phyloP scores from a whole-genome alignment of 2,888 invertebrate species.

The Clostera curtula region DNA sequence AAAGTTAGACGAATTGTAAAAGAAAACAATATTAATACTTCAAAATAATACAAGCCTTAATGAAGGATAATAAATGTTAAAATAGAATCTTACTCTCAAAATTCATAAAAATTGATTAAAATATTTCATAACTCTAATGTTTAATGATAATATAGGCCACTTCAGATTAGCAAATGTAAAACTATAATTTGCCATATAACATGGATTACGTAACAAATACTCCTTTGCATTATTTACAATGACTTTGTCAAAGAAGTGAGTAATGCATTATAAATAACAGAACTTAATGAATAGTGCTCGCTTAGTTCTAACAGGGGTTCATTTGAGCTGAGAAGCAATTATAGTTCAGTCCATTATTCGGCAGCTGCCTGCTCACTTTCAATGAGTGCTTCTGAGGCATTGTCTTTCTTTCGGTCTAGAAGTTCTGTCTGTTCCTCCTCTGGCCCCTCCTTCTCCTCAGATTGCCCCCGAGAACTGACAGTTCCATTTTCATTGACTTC shows the following conservation, averaged over 20 bases:
- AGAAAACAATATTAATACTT: constrained; percentile 61
- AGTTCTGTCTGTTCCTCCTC: constrained; percentile 21
- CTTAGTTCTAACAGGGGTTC: constrained; percentile 62
- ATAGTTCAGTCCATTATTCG: constrained; percentile 46
- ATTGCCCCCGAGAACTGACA: constrained; percentile 58
- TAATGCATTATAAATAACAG: constrained; percentile 58
- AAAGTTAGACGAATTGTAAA: constrained; percentile 36
- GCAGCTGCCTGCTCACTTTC: constrained; percentile 56
- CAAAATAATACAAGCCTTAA: constrained; percentile 61
- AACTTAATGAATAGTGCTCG: constrained; percentile 58
- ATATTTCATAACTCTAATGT: constrained; percentile 36
- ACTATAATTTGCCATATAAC: constrained; percentile 50
- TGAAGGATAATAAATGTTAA: constrained; percentile 50
- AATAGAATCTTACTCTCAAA: constrained; percentile 60
- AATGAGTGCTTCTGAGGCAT: constrained; percentile 58
- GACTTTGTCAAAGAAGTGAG: constrained; percentile 61
- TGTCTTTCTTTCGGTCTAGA: constrained; percentile 45
- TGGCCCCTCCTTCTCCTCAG: constrained; percentile 45
- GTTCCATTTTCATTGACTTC: constrained; percentile 59
- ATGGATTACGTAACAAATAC: constrained; percentile 50
- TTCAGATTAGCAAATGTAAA: constrained; percentile 44
- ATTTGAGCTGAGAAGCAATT: constrained; percentile 64
- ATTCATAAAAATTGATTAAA: constrained; percentile 50
- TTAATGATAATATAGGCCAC: constrained; percentile 60
- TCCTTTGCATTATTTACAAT: constrained; percentile 63